Evolutionary conservation across 2,888 invertebrate species (phyloP), one percentile per base, ranked within the genome.

Genomic region (Patella ulyssiponensis): DNA sequence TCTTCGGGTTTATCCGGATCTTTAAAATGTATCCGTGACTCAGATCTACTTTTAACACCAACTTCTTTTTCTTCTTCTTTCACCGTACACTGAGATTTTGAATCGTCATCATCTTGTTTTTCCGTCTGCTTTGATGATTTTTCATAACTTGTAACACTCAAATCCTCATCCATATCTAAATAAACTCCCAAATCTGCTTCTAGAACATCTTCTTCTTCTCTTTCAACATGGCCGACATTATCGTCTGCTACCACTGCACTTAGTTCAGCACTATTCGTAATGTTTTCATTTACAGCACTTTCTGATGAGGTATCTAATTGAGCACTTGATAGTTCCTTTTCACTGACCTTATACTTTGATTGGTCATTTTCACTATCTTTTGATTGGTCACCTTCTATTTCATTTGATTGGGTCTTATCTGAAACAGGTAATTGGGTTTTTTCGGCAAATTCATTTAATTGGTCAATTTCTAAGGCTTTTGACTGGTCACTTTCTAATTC

Each of bases 141-240:
- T 64, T 64, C 64, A 20, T 20, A 64, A 20, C 20, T 64, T 23
- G 20, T 64, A 23, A 23, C 20, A 64, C 23, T 23, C 23, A 14
- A 23, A 23, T 64, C 64, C 23, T 64, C 64, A 64, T 64, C 64
- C 64, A 64, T 64, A 64, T 64, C 44, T 9, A 44, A 44, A 44
- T 44, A 64, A 23, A 64, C 64, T 64, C 64, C 64, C 3, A 64
- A 23, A 64, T 64, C 64, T 64, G 20, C 64, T 23, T 64, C 64
- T 11, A 9, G 44, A 44, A 44, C 44, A 44, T 64, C 3, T 64
- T 23, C 11, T 64, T 64, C 64, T 3, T 5, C 14, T 23, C 20
- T 64, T 15, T 64, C 64, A 20, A 23, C 20, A 64, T 64, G 20
- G 23, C 23, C 64, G 3, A 11, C 14, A 23, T 23, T 23, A 23